phyloP scores from a whole-genome alignment of 2,888 invertebrate genomes.

The Ophion costatus region DNA sequence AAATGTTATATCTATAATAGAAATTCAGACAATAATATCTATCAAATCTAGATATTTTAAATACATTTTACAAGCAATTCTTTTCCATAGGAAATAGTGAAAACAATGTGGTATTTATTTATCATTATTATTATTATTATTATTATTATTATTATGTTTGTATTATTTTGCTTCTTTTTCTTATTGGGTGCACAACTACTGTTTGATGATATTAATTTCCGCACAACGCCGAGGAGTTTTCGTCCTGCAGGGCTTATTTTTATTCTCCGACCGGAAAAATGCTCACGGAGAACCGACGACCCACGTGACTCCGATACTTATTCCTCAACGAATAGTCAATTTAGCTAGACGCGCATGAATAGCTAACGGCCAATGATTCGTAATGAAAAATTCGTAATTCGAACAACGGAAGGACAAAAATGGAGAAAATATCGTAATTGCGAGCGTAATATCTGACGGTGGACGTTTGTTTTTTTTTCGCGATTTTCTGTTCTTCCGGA shows the following conservation, averaged over 20 bases:
- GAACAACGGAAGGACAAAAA: conserved; percentile 17
- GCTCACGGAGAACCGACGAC: conserved; percentile 12
- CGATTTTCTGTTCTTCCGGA: conserved; percentile 40
- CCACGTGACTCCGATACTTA: conserved; percentile 14
- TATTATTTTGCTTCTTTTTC: conserved; percentile 42
- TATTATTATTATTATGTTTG: neutral
- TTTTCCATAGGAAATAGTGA: conserved; percentile 68
- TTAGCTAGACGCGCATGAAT: conserved; percentile 34
- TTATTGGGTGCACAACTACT: conserved; percentile 57
- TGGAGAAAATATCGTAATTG: conserved; percentile 26
- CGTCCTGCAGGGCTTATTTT: conserved; percentile 11
- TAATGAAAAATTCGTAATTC: conserved; percentile 24
- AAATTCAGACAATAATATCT: conserved; percentile 67
- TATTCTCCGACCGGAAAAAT: neutral
- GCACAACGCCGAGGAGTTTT: conserved; percentile 48
- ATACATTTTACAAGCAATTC: conserved; percentile 69
- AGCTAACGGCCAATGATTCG: conserved; percentile 34
- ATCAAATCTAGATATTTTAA: conserved; percentile 65
- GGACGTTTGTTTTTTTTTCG: conserved; percentile 32
- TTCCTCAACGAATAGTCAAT: conserved; percentile 39
- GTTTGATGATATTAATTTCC: conserved; percentile 52
- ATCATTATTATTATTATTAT: conserved; percentile 28
- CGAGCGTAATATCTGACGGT: conserved; percentile 43
- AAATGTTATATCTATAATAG: conserved; percentile 65
- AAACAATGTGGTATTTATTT: conserved; percentile 69